Conservation (phyloP, 2,113 vertebrate species). For the Equus quagga region DNA sequence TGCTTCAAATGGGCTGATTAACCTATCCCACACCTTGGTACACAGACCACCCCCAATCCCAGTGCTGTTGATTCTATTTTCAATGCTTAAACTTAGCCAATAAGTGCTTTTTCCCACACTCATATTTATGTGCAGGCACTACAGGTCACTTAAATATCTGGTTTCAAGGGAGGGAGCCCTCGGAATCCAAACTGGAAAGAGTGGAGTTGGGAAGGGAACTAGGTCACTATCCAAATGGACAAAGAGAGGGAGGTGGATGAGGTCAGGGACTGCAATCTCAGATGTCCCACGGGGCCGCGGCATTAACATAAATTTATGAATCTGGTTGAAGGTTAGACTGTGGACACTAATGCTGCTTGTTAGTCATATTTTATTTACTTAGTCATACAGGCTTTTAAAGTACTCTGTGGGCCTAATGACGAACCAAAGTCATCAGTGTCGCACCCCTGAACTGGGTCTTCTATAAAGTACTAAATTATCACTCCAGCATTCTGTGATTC, state of each 20-base stretch:
- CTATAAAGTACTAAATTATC: background rate
- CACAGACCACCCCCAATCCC: background rate
- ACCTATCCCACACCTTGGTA: background rate
- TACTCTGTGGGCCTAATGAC: background rate
- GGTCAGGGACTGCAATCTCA: background rate
- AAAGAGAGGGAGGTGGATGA: background rate
- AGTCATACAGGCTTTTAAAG: background rate
- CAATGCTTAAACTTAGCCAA: background rate
- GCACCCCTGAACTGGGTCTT: background rate
- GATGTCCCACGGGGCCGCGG: background rate
- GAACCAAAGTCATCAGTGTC: background rate
- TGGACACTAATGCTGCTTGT: background rate
- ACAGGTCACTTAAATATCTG: background rate
- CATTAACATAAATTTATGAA: background rate
- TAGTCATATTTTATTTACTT: background rate
- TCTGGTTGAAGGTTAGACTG: background rate
- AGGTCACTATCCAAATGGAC: background rate
- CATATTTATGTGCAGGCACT: background rate
- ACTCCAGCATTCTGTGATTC: background rate
- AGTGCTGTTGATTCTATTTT: background rate
- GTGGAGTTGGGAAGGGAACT: background rate
- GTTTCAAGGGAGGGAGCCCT: background rate
- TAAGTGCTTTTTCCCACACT: background rate
- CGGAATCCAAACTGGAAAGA: background rate
- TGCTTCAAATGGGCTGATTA: constrained; percentile 21